A percentile compares a stretch with the other conserved stretches of the same genome.
Evolutionary conservation across 2,797 vertebrate species (phyloP).

Genomic region (Xiphorhynchus erythropygius): DNA sequence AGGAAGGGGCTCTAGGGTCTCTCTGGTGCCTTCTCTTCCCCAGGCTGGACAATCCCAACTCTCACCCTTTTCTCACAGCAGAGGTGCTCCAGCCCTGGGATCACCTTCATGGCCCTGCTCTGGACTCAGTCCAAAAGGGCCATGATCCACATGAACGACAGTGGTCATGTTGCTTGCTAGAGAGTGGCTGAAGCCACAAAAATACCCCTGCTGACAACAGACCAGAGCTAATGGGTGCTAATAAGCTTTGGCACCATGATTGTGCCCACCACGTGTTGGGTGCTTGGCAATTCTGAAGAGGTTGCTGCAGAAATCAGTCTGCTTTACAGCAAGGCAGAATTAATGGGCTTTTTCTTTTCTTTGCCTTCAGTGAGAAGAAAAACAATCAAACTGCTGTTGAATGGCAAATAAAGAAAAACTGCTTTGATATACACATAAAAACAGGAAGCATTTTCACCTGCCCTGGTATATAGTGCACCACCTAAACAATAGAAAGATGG

Average conservation of each 20-base stretch:
- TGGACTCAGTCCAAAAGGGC: background rate
- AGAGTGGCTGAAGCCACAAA: background rate
- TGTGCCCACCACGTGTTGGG: fast-evolving
- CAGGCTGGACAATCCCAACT: background rate
- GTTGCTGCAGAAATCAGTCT: background rate
- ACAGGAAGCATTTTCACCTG: background rate
- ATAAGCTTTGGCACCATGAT: background rate
- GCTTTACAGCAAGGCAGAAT: background rate
- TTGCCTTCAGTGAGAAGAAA: background rate
- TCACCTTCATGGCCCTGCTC: background rate
- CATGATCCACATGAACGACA: background rate
- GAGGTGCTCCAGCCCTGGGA: background rate
- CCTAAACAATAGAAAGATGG: background rate
- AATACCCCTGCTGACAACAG: background rate
- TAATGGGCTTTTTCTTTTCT: background rate
- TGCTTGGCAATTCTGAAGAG: background rate
- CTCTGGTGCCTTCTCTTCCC: background rate
- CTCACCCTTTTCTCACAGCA: background rate
- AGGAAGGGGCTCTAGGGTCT: background rate
- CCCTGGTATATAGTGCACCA: background rate
- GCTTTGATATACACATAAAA: slow-evolving; percentile 7
- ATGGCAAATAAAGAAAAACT: slow-evolving; percentile 23
- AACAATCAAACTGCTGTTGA: background rate
- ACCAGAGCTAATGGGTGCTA: background rate
- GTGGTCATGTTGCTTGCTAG: background rate